phyloP scores from a whole-genome alignment of 2,888 invertebrate species.

The Hirtodrosophila duncani region DNA sequence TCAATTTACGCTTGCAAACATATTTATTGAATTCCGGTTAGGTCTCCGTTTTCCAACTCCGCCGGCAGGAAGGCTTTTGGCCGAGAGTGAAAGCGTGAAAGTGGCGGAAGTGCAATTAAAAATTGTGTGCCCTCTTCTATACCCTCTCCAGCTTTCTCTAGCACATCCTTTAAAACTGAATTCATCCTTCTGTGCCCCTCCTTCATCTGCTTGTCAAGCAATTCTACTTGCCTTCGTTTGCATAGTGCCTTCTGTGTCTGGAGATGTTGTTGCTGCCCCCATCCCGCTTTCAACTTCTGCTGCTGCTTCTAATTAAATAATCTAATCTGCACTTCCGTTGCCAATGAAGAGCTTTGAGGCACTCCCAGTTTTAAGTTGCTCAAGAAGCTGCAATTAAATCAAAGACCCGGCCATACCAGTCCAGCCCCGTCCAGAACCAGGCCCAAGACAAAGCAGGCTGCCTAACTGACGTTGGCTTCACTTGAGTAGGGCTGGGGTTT shows the following conservation, averaged over 20 bases:
- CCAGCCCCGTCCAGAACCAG: too few species aligned
- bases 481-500: too few species aligned
- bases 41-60: slow-evolving; percentile 4
- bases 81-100: too few species aligned
- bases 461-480: not conserved
- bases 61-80: too few species aligned
- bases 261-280: too few species aligned
- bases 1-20: slow-evolving; percentile 61
- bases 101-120: slow-evolving; percentile 40
- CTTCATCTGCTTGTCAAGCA: too few species aligned
- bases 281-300: too few species aligned
- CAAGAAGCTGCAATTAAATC: slow-evolving; percentile 19
- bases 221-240: not conserved
- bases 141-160: too few species aligned
- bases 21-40: slow-evolving; percentile 65
- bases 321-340: slow-evolving; percentile 41
- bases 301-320: slow-evolving; percentile 47
- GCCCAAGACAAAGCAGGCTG: not conserved
- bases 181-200: too few species aligned
- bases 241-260: not conserved
- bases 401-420: too few species aligned
- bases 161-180: too few species aligned
- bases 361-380: slow-evolving; percentile 10
- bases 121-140: slow-evolving; percentile 24
- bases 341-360: slow-evolving; percentile 21